phyloP scores from a whole-genome alignment of 2,113 vertebrate genomes.

The Actenoides lindsayi region DNA sequence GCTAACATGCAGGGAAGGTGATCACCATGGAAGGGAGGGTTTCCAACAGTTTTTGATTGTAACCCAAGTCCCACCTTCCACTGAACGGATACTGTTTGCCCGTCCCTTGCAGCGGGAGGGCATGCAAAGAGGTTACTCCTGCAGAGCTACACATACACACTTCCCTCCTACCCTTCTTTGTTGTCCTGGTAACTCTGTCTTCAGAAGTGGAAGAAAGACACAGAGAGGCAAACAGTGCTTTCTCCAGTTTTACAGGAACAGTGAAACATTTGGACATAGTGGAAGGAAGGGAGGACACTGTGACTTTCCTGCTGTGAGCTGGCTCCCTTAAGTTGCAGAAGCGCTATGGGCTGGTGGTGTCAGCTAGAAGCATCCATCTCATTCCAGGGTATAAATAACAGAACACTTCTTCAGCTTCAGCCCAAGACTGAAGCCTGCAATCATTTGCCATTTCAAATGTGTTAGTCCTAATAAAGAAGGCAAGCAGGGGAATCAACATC shows the following conservation, averaged over 20 bases:
- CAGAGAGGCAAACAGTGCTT: not conserved
- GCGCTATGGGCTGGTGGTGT: not conserved
- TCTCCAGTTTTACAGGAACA: not conserved
- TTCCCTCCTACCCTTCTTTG: slow-evolving; percentile 41
- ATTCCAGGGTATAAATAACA: not conserved
- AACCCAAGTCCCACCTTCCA: not conserved
- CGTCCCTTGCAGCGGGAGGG: not conserved
- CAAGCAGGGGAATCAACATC: not conserved
- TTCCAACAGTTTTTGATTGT: not conserved
- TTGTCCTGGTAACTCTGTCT: slow-evolving; percentile 44
- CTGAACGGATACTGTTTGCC: not conserved
- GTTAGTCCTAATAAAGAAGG: not conserved
- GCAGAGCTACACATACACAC: not conserved
- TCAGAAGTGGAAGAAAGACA: not conserved
- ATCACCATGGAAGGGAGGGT: not conserved
- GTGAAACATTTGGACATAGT: not conserved
- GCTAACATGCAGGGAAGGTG: not conserved
- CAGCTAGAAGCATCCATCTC: not conserved
- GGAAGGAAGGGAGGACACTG: not conserved
- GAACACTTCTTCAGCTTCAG: not conserved
- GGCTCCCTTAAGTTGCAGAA: not conserved
- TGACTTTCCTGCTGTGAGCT: not conserved
- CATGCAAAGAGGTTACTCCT: not conserved
- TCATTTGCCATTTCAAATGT: not conserved
- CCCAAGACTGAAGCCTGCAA: not conserved